Base-by-base conservation (phyloP, 1,140 invertebrate species). In the Atta cephalotes region DNA sequence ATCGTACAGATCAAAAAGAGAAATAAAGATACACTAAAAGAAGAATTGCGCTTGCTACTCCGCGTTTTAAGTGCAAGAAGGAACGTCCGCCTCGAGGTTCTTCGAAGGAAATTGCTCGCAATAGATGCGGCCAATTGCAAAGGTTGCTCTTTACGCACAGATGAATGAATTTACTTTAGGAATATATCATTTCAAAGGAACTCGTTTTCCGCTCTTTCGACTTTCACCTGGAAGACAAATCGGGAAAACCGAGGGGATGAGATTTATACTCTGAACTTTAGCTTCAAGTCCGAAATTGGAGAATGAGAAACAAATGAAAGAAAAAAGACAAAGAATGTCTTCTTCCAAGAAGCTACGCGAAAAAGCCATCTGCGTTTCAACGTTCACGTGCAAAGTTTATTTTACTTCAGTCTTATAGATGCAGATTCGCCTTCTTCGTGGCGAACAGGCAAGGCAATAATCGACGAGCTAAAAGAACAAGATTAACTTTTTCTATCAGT, bases 131-230 rank as follows among this genome's bases (percentile, higher is more conserved):
- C 74, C 82, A 85, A 85, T 85, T 68, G 82, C 74, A 77, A 21
- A 85, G 76, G 31, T 85, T 85, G 51, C 21, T 12, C 62, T 85
- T 85, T 85, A 79, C 62, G 74, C 74, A 79, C 35, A 85, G 82
- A 66, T 86, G 77, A 86, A 86, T 79, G 76, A 86, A 79, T 80
- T 70, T 86, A 80, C 77, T 51, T 66, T 25, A 79, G 53, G 53
- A 60, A 86, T 86, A 70, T 79, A 86, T 70, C 39, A 85, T 86
- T 53, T 86, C 77, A 86, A 86, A 86, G 62, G 39, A 81, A 80
- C 65, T 86, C 85, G 74, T 79, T 80, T 86, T 80, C 51, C 53
- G 21, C 45, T 84, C 60, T 65, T 85, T 66, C 35, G 63, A 28
- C 76, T 79, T 66, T 85, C 49, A 85, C 60, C 25, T n/a, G 49